Base-by-base conservation (phyloP, 2,888 invertebrate genomes). In the Aspidiotus destructor region DNA sequence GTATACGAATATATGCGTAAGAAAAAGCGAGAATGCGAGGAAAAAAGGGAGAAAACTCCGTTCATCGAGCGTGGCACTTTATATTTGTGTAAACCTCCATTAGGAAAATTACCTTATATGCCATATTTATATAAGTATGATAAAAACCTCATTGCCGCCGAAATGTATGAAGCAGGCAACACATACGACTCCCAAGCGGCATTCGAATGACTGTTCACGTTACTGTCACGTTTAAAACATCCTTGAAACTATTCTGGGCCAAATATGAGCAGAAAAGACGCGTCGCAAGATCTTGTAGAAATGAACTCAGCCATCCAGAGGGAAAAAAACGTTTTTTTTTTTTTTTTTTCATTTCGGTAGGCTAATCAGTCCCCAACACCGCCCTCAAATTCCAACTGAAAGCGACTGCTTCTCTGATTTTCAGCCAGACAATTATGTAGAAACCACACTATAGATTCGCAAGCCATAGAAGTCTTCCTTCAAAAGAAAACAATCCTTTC, bases 61-160 rank as follows among this genome's bases (percentile, higher is more conserved):
- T 63, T 63, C 54, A 63, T 54, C 63, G 28, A 41, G 28, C 52
- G 28, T 53, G 53, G 53, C 53, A 52, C 53, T 62, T 40, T 53
- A 63, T 63, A 63, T 63, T 13, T 48, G 57, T 67, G 57, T 58
- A 58, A 67, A 67, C 58, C 60, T 67, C 67, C 67, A 67, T 67
- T 67, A 67, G 67, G 67, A 67, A 67, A 67, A 67, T 67, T 67
- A 67, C 67, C 67, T 67, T 63, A 63, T 63, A 63, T 63, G 63
- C 63, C 63, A 63, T 63, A 54, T 63, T 63, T 63, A 63, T 63
- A 63, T 63, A 63, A 63, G 63, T 54, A 63, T 63, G 63, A 63
- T 63, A 63, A 63, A 63, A 63, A 63, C 63, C 63, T 63, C 63
- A 63, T 63, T 63, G 63, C 63, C 63, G 52, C 63, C 54, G 63